These are phyloP conservation scores for Cerastoderma edule DNA, from an alignment of 2,888 invertebrate species.

Conservation along the genomic window DNA sequence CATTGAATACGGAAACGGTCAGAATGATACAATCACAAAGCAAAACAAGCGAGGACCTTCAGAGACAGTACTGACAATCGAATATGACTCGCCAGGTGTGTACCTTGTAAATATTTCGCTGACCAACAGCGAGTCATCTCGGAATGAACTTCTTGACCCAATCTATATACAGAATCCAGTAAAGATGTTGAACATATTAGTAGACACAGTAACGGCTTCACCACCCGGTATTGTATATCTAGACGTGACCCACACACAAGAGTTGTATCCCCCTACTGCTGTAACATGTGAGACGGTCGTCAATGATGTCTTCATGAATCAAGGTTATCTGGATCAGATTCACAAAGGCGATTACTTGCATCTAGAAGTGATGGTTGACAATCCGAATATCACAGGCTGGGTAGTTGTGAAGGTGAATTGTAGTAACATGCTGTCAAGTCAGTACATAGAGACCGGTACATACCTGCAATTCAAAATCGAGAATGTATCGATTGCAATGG, in stretches of 20 bases:
- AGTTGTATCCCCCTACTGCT: slow-evolving; percentile 49
- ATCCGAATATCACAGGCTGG: slow-evolving; percentile 42
- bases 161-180: slow-evolving; percentile 62
- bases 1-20: slow-evolving; percentile 49
- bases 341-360: slow-evolving; percentile 7
- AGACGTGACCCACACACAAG: slow-evolving; percentile 35
- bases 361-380: slow-evolving; percentile 14
- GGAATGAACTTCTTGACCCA: slow-evolving; percentile 14
- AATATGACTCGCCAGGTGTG: slow-evolving; percentile 42
- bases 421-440: slow-evolving; percentile 60
- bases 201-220: slow-evolving; percentile 47
- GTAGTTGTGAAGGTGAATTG: slow-evolving; percentile 58
- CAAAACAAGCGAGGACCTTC: slow-evolving; percentile 55
- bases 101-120: slow-evolving; percentile 51
- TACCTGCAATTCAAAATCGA: slow-evolving; percentile 58
- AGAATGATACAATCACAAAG: slow-evolving; percentile 34
- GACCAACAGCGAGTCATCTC: slow-evolving; percentile 41
- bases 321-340: slow-evolving; percentile 20
- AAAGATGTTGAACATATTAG: slow-evolving; percentile 42
- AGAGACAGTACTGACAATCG: slow-evolving; percentile 33
- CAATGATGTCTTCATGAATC: slow-evolving; percentile 20
- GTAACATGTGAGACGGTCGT: slow-evolving; percentile 43
- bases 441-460: slow-evolving; percentile 51
- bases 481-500: slow-evolving; percentile 37
- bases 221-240: slow-evolving; percentile 51